These are phyloP conservation scores for Anser cygnoides DNA, from an alignment of 2,113 vertebrate species.

Conservation along the genomic window DNA sequence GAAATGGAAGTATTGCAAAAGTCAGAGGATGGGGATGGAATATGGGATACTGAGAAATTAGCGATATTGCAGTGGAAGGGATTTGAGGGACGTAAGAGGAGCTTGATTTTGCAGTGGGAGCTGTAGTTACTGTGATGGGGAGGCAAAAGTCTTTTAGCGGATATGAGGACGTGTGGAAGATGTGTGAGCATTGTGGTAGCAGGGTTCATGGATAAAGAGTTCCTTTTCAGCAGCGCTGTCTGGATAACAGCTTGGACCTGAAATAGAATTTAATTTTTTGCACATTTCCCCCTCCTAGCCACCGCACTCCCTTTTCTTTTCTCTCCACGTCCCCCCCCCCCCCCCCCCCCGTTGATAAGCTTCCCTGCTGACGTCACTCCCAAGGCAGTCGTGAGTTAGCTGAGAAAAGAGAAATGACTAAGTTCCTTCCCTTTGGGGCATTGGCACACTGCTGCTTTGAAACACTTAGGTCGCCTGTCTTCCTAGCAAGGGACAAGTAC, in stretches of 20 bases:
- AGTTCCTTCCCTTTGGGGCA: conserved; percentile 43
- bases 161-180: not conserved
- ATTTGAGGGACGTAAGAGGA: not conserved
- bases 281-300: not conserved
- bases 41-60: not conserved
- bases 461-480: not conserved
- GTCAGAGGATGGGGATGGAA: not conserved
- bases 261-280: not conserved
- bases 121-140: not conserved
- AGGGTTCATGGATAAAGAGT: not conserved
- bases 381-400: conserved; percentile 13
- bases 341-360: not conserved
- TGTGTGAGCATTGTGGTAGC: not conserved
- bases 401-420: conserved; percentile 12
- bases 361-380: not conserved
- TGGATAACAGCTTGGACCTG: not conserved
- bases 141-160: not conserved
- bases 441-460: not conserved
- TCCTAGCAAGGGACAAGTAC: not conserved
- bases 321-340: not conserved
- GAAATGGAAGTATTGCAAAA: not conserved
- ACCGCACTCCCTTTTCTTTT: not conserved
- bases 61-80: not conserved
- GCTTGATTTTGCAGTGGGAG: not conserved
- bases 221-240: not conserved